Percentiles rank a stretch among this genome's conserved stretches.
Conservation (phyloP, 2,888 invertebrate genomes). For the Cheilosia vulpina region DNA sequence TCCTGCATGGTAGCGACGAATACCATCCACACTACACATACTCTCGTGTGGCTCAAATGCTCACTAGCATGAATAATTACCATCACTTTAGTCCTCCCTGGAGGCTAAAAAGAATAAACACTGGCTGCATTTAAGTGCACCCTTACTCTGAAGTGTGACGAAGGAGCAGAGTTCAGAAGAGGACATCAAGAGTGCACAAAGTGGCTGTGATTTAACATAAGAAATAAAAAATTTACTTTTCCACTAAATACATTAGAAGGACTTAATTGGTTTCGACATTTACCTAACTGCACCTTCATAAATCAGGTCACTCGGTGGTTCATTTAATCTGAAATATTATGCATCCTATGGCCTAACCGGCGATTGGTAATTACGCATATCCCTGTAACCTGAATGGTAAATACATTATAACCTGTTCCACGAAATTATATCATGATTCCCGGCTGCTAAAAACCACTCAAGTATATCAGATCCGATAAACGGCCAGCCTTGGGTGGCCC, state of each 20-base stretch:
- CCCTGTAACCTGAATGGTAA: constrained; percentile 29
- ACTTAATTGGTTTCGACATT: constrained; percentile 31
- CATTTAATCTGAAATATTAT: neutral
- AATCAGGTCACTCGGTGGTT: neutral
- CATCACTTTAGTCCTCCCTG: constrained; percentile 57
- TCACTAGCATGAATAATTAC: constrained; percentile 67
- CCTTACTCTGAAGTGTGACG: constrained; percentile 59
- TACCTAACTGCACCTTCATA: neutral
- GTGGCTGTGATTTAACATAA: constrained; percentile 57
- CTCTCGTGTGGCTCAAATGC: constrained; percentile 23
- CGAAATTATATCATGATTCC: constrained; percentile 47
- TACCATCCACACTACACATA: constrained; percentile 37
- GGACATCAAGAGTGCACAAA: constrained; percentile 62
- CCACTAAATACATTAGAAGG: constrained; percentile 47
- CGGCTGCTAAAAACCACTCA: constrained; percentile 55
- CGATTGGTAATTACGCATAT: constrained; percentile 18
- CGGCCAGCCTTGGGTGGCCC: constrained; percentile 10
- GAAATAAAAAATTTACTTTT: constrained; percentile 18
- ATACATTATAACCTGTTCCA: constrained; percentile 46
- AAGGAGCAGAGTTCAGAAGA: constrained; percentile 62
- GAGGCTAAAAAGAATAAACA: constrained; percentile 68
- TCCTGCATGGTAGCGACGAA: constrained; percentile 9
- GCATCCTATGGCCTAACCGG: neutral
- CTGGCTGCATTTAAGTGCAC: constrained; percentile 60
- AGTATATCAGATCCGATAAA: constrained; percentile 42